A percentile compares a stretch with the other conserved stretches of the same genome.
These are phyloP conservation scores for Tachycineta bicolor DNA, from an alignment of 2,113 vertebrate species.

Conservation along the genomic window DNA sequence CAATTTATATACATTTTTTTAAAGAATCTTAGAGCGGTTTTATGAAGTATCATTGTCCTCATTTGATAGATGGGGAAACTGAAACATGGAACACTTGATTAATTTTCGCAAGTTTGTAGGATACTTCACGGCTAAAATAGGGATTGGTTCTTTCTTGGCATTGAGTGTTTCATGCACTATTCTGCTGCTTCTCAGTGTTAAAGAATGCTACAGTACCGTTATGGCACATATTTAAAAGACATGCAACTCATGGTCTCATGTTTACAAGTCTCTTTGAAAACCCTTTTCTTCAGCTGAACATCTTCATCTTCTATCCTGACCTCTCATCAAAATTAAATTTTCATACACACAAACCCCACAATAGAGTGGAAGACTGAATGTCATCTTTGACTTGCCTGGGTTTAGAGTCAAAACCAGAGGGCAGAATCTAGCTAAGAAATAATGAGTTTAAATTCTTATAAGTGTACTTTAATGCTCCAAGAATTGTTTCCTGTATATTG, in stretches of 20 bases:
- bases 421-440: slow-evolving; percentile 17
- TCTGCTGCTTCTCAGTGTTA: background rate
- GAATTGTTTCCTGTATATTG: slow-evolving; percentile 37
- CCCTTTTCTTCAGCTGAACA: background rate
- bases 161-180: background rate
- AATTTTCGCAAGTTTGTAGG: background rate
- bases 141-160: background rate
- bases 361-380: background rate
- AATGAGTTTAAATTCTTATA: background rate
- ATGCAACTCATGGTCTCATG: background rate
- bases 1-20: background rate
- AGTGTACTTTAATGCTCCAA: background rate
- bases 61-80: background rate
- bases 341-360: background rate
- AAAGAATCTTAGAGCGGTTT: background rate
- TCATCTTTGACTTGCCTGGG: background rate
- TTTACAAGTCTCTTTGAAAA: background rate
- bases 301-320: background rate
- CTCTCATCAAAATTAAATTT: background rate
- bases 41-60: background rate
- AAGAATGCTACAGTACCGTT: background rate
- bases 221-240: background rate
- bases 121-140: background rate
- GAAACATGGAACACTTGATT: background rate
- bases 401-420: slow-evolving; percentile 17